Percentiles rank a stretch among this genome's conserved stretches.
Conservation (phyloP, 2,888 invertebrate species). For the Apotomis turbidana region DNA sequence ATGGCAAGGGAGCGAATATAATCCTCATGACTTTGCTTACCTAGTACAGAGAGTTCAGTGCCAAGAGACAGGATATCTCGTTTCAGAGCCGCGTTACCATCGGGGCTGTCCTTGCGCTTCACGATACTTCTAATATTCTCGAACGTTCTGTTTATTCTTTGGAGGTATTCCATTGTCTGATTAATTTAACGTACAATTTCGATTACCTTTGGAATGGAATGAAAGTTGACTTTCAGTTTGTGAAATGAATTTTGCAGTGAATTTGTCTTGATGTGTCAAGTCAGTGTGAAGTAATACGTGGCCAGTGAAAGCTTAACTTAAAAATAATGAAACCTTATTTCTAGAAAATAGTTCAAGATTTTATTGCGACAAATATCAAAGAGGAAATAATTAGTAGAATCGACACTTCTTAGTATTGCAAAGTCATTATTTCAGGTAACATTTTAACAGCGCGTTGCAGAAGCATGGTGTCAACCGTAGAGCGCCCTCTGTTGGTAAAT, state of each 20-base stretch:
- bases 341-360: too few species aligned
- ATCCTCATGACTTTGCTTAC: conserved; percentile 69
- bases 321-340: not conserved
- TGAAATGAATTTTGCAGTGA: conserved; percentile 7
- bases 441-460: too few species aligned
- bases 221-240: conserved; percentile 7
- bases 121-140: conserved; percentile 64
- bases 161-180: conserved; percentile 64
- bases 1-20: conserved; percentile 70
- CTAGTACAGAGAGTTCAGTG: conserved; percentile 65
- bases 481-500: too few species aligned
- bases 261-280: conserved; percentile 5
- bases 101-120: conserved; percentile 65
- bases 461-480: too few species aligned
- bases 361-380: too few species aligned
- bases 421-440: too few species aligned
- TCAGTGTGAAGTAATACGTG: not conserved
- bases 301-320: not conserved
- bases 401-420: too few species aligned
- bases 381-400: too few species aligned
- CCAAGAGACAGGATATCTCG: conserved; percentile 66
- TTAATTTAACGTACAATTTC: conserved; percentile 33
- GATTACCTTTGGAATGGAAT: not conserved
- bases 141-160: conserved; percentile 65
- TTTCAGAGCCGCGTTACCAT: conserved; percentile 63